These are phyloP conservation scores for Cylas formicarius DNA, from an alignment of 1,140 invertebrate genomes.

Conservation along the genomic window DNA sequence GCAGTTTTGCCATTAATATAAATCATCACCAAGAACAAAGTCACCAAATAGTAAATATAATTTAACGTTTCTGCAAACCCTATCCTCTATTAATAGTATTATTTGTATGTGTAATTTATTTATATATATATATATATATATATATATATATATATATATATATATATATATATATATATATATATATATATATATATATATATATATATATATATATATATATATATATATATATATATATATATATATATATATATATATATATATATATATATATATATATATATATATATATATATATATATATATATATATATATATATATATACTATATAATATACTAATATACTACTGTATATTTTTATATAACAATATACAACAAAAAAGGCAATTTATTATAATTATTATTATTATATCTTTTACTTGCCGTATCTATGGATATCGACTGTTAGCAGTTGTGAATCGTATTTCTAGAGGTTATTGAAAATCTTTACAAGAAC, in stretches of 20 bases:
- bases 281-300: conserved; percentile 7
- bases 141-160: conserved; percentile 7
- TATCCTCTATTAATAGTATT: no score
- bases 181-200: conserved; percentile 5
- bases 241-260: conserved; percentile 7
- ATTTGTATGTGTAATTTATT: not conserved
- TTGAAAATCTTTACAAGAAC: no score
- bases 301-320: conserved; percentile 7
- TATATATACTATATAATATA: conserved; percentile 1
- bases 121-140: conserved; percentile 7
- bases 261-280: conserved; percentile 7
- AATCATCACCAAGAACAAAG: no score
- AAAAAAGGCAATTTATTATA: no score
- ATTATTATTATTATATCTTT: no score
- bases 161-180: conserved; percentile 7
- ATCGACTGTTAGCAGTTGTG: no score
- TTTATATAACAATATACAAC: not conserved
- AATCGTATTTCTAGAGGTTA: no score
- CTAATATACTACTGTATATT: not conserved
- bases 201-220: conserved; percentile 6
- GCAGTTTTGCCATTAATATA: no score
- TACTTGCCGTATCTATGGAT: no score
- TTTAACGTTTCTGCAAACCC: no score
- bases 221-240: conserved; percentile 7
- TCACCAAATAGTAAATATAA: no score